Evolutionary conservation across 2,888 invertebrate species (phyloP), one percentile per base, ranked within the genome.

Genomic region (Argyresthia goedartella): DNA sequence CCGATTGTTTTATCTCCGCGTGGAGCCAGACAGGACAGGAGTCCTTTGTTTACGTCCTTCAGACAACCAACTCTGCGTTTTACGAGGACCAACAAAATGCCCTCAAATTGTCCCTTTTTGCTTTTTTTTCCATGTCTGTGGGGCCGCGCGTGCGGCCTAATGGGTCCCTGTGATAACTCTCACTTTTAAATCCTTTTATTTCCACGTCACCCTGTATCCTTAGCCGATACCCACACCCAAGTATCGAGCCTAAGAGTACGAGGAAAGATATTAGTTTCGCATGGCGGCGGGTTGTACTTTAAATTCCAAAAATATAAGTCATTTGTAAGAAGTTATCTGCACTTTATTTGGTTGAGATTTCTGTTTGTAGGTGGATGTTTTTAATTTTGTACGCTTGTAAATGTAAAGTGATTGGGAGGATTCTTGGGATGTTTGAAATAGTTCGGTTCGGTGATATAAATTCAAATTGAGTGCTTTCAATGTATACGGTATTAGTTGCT

Each of bases 101-200:
- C 57, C 60, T 58, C 52, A 54, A 34, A 11, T 46, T n/a, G 52
- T 55, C 57, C 25, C 55, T 48, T 60, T 56, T 54, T 59, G 14
- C 39, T n/a, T 67, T 69, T 65, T 66, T 69, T 70, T 65, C 65
- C 52, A 54, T 60, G 44, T 71, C 71, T 67, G 73, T 75, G 75
- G 65, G 25, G 65, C 73, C 78, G 85, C 86, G 84, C 86, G 86
- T 86, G 85, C 85, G 80, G 65, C 62, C 76, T 85, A 85, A 86
- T 85, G 85, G 81, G 72, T 66, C 75, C 70, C 76, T 58, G 85
- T 84, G 86, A 86, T 86, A 86, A 85, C 82, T 85, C 85, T 86
- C 85, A 86, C 85, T 85, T 81, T 79, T 76, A 72, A 74, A 75
- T 77, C 78, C 77, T 80, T 76, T 79, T 79, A 76, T 73, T 68